Evolutionary conservation across 2,888 invertebrate genomes (phyloP), one percentile per base, ranked within the genome.

Genomic region (Pristionchus mayeri): DNA sequence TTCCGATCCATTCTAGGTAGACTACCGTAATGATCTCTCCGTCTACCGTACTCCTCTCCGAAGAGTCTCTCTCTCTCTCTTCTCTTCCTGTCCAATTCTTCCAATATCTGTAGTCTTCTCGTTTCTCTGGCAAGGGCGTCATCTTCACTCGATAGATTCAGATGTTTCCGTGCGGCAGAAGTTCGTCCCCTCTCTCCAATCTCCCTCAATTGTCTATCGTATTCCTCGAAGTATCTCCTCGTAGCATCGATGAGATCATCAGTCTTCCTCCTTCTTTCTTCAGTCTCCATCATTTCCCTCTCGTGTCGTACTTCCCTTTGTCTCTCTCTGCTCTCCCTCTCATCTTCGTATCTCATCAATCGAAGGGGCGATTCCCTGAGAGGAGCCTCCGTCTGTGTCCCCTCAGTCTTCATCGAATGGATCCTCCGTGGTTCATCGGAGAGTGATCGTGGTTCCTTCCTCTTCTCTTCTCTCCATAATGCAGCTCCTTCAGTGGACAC

Each of bases 81-180:
- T n/a, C 95, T 93, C 82, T 67, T 63, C 18, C 94, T 93, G 18
- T 95, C 95, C 86, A 95, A 95, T 91, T 95, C 95, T 67, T 94
- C 94, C 88, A 90, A 85, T 78, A 95, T 94, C 88, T 94, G 94
- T 57, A 94, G 93, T 91, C 95, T 94, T 90, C 95, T 94, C 89
- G 94, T 94, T 88, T 95, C 95, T 63, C 95, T 92, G 30, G 93
- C 93, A 87, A 94, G 90, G 76, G 93, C 93, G 87, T 95, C 95
- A 85, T 95, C 94, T 79, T 94, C 94, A 63, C 89, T 86, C 11
- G 84, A 87, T 57, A 87, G 86, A 40, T 83, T 85, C 82, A 93
- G 94, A 81, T 93, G 94, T 34, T 40, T 40, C 54, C 81, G 48
- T 9, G 71, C 76, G 3, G 82, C 21, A 11, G 60, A 52, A 44